These are phyloP conservation scores for Drosophila elegans DNA, from an alignment of 1,140 invertebrate genomes.

Conservation along the genomic window DNA sequence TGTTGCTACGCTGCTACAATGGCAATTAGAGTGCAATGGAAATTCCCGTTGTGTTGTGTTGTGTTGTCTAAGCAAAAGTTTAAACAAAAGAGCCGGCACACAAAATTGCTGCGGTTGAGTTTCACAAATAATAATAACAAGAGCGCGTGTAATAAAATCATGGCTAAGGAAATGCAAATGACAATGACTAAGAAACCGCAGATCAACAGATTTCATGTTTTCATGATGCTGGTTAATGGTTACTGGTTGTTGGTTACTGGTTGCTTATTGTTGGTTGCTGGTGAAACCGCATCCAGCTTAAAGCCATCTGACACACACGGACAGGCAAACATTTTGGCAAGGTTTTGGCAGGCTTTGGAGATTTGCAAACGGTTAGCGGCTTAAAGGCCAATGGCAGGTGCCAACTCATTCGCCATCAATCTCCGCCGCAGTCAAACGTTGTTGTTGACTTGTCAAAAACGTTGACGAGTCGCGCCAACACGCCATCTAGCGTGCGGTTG, in stretches of 20 bases:
- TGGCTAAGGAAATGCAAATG: constrained; percentile 29
- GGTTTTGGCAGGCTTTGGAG: constrained; percentile 10
- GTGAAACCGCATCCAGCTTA: not conserved
- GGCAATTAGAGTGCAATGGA: constrained; percentile 71
- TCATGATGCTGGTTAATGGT: not conserved
- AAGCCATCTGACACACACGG: not conserved
- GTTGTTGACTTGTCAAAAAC: constrained; percentile 69
- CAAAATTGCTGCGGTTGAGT: constrained; percentile 41
- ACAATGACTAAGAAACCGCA: constrained; percentile 34
- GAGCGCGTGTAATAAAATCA: constrained; percentile 37
- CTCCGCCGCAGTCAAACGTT: constrained; percentile 24
- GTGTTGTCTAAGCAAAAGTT: constrained; percentile 33
- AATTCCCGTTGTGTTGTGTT: constrained; percentile 58
- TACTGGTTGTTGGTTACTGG: not conserved
- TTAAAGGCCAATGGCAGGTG: constrained; percentile 58
- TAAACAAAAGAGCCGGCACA: constrained; percentile 47
- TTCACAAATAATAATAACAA: constrained; percentile 29
- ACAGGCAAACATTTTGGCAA: constrained; percentile 20
- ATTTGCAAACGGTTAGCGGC: constrained; percentile 25
- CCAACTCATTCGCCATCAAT: constrained; percentile 56
- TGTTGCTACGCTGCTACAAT: constrained; percentile 40
- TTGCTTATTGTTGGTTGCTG: not conserved
- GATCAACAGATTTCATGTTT: constrained; percentile 28
- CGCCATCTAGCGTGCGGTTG: constrained; percentile 68
- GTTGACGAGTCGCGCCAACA: constrained; percentile 60